A percentile compares a stretch with the other conserved stretches of the same genome.
Conservation (phyloP, 2,888 invertebrate genomes). For the Nemapogon koenigi region DNA sequence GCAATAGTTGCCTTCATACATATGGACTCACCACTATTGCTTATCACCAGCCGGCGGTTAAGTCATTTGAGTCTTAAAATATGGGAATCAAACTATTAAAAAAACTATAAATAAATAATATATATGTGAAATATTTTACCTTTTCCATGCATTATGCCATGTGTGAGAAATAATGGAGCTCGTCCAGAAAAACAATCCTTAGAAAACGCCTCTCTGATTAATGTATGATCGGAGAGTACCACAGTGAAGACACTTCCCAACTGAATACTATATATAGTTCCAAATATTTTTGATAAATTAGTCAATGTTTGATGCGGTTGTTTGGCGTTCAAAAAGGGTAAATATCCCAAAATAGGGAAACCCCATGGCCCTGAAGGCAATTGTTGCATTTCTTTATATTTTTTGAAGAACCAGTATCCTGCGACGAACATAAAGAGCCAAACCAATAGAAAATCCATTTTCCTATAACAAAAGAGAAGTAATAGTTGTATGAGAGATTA, state of each 20-base stretch:
- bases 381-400: slow-evolving; percentile 42
- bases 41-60: background rate
- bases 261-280: slow-evolving; percentile 74
- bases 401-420: slow-evolving; percentile 39
- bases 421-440: slow-evolving; percentile 31
- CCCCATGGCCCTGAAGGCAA: slow-evolving; percentile 83
- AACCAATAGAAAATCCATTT: slow-evolving; percentile 35
- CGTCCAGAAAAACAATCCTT: slow-evolving; percentile 76
- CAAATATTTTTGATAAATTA: slow-evolving; percentile 70
- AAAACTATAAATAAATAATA: background rate
- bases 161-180: slow-evolving; percentile 83
- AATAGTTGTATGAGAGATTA: too few relatives aligned
- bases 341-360: slow-evolving; percentile 79
- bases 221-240: slow-evolving; percentile 75
- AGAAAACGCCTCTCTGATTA: slow-evolving; percentile 76
- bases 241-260: slow-evolving; percentile 81
- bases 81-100: background rate
- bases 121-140: slow-evolving; percentile 61
- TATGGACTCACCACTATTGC: too few relatives aligned
- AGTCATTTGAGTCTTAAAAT: background rate
- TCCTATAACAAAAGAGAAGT: slow-evolving; percentile 21
- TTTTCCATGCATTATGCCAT: slow-evolving; percentile 86
- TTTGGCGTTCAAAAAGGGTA: slow-evolving; percentile 73
- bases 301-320: slow-evolving; percentile 78
- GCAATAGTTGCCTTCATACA: too few relatives aligned